phyloP scores from a whole-genome alignment of 35 echinoderm and acorn worm genomes.

The Apostichopus parvimensis region DNA sequence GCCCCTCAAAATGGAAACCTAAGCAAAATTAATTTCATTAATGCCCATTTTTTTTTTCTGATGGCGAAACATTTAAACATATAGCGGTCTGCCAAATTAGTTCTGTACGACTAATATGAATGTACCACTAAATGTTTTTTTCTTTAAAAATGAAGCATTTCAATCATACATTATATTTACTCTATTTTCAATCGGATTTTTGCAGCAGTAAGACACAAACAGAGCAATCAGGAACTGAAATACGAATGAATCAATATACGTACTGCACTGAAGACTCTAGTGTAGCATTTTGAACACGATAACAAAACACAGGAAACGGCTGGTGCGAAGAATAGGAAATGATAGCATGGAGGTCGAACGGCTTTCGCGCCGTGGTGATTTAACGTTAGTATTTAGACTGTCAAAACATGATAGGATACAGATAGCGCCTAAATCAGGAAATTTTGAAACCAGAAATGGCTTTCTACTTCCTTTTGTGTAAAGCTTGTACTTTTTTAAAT shows the following conservation, averaged over 20 bases:
- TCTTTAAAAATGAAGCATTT: no score
- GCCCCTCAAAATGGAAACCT: no score
- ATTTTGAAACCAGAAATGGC: slow-evolving; percentile 54
- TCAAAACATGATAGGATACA: slow-evolving; percentile 51
- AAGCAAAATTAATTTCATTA: no score
- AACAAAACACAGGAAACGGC: slow-evolving; percentile 47
- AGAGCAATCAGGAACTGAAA: slow-evolving; percentile 1
- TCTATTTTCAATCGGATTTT: no score
- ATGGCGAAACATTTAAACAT: no score
- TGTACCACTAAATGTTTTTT: no score
- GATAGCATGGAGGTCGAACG: slow-evolving; percentile 17
- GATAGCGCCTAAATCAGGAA: slow-evolving; percentile 55
- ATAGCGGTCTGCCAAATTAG: no score
- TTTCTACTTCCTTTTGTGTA: slow-evolving; percentile 47
- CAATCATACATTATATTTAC: no score
- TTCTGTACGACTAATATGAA: no score
- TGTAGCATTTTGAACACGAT: slow-evolving; percentile 11
- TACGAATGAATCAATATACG: background rate
- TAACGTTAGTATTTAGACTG: slow-evolving; percentile 44
- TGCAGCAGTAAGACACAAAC: background rate
- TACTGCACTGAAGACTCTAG: background rate
- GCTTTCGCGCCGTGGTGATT: slow-evolving; percentile 26
- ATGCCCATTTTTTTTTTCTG: no score
- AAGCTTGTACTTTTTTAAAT: slow-evolving; percentile 46
- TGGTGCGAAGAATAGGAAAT: slow-evolving; percentile 29